These are phyloP conservation scores for Atopsyche davidsoni DNA, from an alignment of 1,140 invertebrate species.

Conservation along the genomic window DNA sequence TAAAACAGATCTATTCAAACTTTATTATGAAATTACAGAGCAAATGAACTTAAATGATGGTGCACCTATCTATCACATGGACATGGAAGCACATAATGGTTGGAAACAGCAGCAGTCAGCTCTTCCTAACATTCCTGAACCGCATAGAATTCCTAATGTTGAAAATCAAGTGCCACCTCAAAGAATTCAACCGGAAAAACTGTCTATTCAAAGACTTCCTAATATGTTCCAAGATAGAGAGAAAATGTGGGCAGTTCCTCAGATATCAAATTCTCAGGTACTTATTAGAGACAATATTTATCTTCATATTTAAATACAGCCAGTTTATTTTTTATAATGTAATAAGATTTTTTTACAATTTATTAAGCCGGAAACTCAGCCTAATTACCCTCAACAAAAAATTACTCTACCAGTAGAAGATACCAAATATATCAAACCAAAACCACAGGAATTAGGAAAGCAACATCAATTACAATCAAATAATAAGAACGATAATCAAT, in stretches of 20 bases:
- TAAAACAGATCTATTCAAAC: background rate
- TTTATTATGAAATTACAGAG: constrained; percentile 6
- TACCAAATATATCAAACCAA: constrained; percentile 13
- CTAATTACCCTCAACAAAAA: constrained; percentile 20
- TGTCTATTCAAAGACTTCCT: constrained; percentile 20
- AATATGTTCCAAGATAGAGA: constrained; percentile 29
- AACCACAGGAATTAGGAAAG: constrained; percentile 11
- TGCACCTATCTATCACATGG: constrained; percentile 25
- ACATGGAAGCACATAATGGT: constrained; percentile 22
- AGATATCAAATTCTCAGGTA: too few relatives aligned
- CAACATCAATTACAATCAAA: constrained; percentile 4
- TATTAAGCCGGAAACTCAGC: constrained; percentile 21
- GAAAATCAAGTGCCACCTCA: constrained; percentile 15
- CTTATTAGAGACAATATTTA: too few relatives aligned
- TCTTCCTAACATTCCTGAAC: constrained; percentile 15
- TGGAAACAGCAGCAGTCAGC: constrained; percentile 23
- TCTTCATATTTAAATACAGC: background rate
- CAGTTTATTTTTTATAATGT: background rate
- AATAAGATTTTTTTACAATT: constrained; percentile 4
- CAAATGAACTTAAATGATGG: constrained; percentile 24
- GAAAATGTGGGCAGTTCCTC: constrained; percentile 29
- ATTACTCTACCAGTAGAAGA: constrained; percentile 10
- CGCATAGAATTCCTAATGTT: constrained; percentile 19
- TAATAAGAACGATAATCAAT: constrained; percentile 19
- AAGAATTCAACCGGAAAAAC: constrained; percentile 19